Evolutionary conservation across 37 sponge, comb jelly and placozoan genomes (phyloP).

Genomic region (Beroe ovata): DNA sequence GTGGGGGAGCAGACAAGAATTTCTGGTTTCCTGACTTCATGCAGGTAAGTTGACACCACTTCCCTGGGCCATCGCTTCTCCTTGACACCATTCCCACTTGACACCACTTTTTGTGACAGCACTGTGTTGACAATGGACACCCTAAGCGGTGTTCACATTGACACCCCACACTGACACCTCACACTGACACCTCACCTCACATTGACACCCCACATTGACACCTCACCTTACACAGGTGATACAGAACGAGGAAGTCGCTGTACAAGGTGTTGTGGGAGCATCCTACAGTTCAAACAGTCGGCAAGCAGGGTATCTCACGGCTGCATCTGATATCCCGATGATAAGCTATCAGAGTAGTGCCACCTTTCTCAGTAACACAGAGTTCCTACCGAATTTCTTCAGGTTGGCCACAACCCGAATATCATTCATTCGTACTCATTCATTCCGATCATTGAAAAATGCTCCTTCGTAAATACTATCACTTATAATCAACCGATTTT

Average conservation of each 20-base stretch:
- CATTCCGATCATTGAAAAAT: no score
- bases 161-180: background rate
- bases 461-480: no score
- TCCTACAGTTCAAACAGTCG: constrained; percentile 57
- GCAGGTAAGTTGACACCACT: background rate
- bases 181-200: background rate
- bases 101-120: background rate
- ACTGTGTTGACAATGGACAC: no score
- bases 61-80: background rate
- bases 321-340: constrained; percentile 25
- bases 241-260: background rate
- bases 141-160: background rate
- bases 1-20: background rate
- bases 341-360: constrained; percentile 62
- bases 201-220: background rate
- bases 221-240: background rate
- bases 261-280: constrained; percentile 29
- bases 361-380: constrained; percentile 7
- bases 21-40: constrained; percentile 11
- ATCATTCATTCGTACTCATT: no score
- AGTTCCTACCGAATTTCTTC: constrained; percentile 31
- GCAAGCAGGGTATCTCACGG: background rate
- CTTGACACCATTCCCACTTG: background rate
- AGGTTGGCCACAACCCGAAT: no score
- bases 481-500: no score